Percentiles rank a stretch among this genome's conserved stretches.
Conservation (phyloP, 2,797 vertebrate species). For the Aphelocoma californica region DNA sequence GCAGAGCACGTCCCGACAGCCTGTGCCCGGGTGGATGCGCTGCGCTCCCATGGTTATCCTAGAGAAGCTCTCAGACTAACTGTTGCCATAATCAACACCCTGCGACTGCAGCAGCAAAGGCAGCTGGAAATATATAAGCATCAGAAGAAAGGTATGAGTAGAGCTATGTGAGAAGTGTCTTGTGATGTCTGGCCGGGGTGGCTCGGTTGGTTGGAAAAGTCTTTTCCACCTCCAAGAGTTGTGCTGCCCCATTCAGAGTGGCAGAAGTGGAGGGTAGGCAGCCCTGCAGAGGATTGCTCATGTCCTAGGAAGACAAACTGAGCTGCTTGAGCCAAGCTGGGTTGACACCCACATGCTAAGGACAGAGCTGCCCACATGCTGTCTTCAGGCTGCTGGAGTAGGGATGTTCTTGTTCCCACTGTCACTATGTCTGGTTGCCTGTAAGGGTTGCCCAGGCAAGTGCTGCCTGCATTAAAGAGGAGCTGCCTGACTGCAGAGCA, state of each 20-base stretch:
- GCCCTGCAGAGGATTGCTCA: fast-evolving
- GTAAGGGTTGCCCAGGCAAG: not conserved
- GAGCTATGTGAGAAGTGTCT: not conserved
- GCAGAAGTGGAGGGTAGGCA: not conserved
- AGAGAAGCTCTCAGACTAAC: conserved; percentile 94
- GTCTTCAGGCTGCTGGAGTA: not conserved
- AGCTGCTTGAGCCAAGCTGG: not conserved
- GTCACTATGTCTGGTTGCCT: not conserved
- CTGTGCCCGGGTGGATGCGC: conserved; percentile 93
- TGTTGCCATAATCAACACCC: conserved; percentile 96
- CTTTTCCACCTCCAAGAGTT: not conserved
- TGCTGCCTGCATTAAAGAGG: not conserved
- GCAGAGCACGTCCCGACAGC: conserved; percentile 96
- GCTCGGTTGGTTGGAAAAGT: not conserved
- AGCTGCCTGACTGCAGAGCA: not conserved
- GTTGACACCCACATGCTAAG: not conserved
- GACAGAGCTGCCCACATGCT: not conserved
- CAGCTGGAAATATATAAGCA: conserved; percentile 98
- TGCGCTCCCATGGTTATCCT: conserved; percentile 96
- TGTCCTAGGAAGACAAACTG: not conserved
- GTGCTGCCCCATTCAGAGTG: not conserved
- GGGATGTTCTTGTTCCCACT: not conserved
- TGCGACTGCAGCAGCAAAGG: conserved; percentile 93
- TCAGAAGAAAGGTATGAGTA: conserved; percentile 93
- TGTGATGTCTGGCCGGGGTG: fast-evolving